Base-by-base conservation (phyloP, 2,797 vertebrate genomes). In the Crax fasciolata region DNA sequence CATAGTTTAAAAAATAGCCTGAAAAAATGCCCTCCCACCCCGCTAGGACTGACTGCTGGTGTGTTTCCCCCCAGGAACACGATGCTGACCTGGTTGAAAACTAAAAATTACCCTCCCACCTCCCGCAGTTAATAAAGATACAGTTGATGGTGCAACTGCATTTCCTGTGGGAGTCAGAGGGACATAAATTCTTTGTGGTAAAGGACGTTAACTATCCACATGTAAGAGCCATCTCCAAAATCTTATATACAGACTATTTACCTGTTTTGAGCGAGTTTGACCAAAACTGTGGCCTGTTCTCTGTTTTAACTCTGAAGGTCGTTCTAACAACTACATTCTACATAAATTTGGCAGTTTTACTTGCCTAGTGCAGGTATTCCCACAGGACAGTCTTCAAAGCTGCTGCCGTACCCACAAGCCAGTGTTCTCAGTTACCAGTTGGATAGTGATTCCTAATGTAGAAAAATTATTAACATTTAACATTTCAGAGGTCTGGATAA, bases 311-410 rank as follows among this genome's bases (percentile, higher is more conserved):
- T 61, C 43, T 44, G 9, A 54, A 62, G 12, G n/a, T 30, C 51
- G 48, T 20, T 83, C 41, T 17, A 54, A 61, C 0, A 0, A 16
- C 17, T 18, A 1, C 2, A 11, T 35, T 74, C 82, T 54, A 84
- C 57, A 38, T 6, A 49, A 10, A 14, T 9, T 59, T 35, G 30
- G 70, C 48, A 43, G n/a, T 48, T 85, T 67, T 19, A 8, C 61
- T 55, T 71, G 46, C 66, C 68, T 48, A 28, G 11, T 27, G 54
- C 38, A 61, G 38, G 13, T 51, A 27, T 49, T 78, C 21, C 32
- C 83, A 49, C 10, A 85, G 65, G 24, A 75, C 39, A 54, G 27
- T 6, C 72, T 63, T 32, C 65, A 88, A 38, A 65, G 92, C 32
- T 17, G 13, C 4, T 19, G 32, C 38, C 2, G 13, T 9, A 35